Evolutionary conservation across 2,888 invertebrate species (phyloP), one percentile per base, ranked within the genome.

Genomic region (Morpho achilles): DNA sequence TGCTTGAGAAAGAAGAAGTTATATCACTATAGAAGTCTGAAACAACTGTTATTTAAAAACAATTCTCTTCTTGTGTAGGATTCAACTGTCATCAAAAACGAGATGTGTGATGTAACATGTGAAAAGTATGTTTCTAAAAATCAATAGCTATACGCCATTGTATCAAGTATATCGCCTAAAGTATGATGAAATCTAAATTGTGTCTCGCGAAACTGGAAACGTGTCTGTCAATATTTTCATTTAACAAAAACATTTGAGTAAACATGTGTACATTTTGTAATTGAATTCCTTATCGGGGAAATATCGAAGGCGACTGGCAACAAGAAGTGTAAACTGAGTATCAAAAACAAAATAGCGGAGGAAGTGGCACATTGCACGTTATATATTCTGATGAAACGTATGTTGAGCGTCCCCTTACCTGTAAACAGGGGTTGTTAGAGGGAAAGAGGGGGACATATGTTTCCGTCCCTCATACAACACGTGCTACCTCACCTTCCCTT

Each of bases 201-300:
- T n/a, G n/a, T 9, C 8, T n/a, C 9, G 32, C 32, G 32, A 32
- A 32, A 32, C 32, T 32, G 32, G 32, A 32, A 32, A 32, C 45
- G 22, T 41, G 45, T 41, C 47, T 23, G 22, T 23, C 23, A 51
- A 48, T 48, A 43, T 43, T 48, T 55, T 39, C 45, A 60, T 53
- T 50, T 16, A 44, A 52, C 46, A 58, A 49, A 51, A 60, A 53
- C 42, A 58, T 53, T 58, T n/a, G 51, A 59, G 49, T 50, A 50
- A 48, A 42, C 51, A 50, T 53, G 53, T 58, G 49, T 56, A 48
- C 53, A 73, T 70, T 65, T 65, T 69, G 66, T 80, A 78, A 81
- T 81, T 77, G 80, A 81, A 82, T 80, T 81, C 71, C 74, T 80
- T 82, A 82, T 82, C 79, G 75, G 74, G 66, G 73, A 73, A 70